Base-by-base conservation (phyloP, 2,888 invertebrate genomes). In the Xestia ashworthii region DNA sequence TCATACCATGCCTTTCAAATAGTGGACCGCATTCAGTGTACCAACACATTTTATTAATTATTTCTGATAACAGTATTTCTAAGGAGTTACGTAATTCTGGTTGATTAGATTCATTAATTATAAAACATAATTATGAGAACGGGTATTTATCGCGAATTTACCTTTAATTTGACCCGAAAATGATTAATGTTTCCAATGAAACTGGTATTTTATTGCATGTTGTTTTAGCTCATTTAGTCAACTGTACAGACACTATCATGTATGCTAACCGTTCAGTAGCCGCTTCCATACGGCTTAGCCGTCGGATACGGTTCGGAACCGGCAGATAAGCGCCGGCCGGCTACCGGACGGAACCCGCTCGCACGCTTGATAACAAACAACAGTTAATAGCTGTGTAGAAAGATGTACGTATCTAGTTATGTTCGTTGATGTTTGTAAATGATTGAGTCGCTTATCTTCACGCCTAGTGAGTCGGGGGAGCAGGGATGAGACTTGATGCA, bases 401-500 rank as follows among this genome's bases (percentile, higher is more conserved):
- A 70, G 32, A 22, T 9, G 32, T 73, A 32, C 32, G 32, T 32
- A 32, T 32, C 1, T 32, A 38, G 38, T 16, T 48, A 8, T 46
- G 22, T 71, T 53, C 25, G 44, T 67, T 19, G 41, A 50, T 76
- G 44, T 64, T 71, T 48, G 55, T 53, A 38, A 53, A 60, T 79
- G 64, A 71, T 76, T 76, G 53, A 81, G 66, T 82, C 60, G 82
- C 60, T 53, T 83, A 82, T 83, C 81, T 84, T 74, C 71, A 80
- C 70, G 81, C 58, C n/a, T 55, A 38, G 46, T 68, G 62, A 58
- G 32, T 53, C 22, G 41, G 46, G 41, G 44, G 48, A 48, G 66
- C 46, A 41, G 66, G 46, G 25, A 50, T 55, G 16, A 32, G n/a
- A 25, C 2, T 41, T n/a, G 46, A 55, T 76, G 38, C 22, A 38